These are phyloP conservation scores for Eumerus sabulonum DNA, from an alignment of 2,888 invertebrate species.

Conservation along the genomic window DNA sequence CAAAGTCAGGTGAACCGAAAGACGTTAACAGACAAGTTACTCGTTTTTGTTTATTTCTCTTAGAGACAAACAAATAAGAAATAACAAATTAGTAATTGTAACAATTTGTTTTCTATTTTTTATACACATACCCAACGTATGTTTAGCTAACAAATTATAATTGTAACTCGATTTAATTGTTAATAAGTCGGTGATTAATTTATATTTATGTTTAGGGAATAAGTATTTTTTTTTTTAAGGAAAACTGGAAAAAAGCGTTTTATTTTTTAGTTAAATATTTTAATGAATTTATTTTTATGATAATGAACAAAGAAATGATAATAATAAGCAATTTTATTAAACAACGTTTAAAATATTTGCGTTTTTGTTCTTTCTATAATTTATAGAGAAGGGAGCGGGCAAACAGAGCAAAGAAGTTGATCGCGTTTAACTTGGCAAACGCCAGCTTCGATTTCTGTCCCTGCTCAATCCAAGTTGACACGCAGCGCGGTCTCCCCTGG, in stretches of 20 bases:
- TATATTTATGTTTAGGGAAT: conserved; percentile 61
- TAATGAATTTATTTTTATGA: conserved; percentile 58
- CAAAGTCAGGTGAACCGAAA: too few species aligned
- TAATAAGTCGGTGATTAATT: conserved; percentile 63
- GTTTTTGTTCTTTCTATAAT: background rate
- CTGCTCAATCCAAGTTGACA: too few species aligned
- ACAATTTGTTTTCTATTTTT: conserved; percentile 7
- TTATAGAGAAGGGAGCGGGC: too few species aligned
- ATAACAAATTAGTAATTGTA: background rate
- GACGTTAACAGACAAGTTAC: conserved; percentile 1
- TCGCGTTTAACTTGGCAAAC: too few species aligned
- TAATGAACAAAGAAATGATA: conserved; percentile 30
- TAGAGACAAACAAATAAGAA: background rate
- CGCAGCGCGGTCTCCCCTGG: too few species aligned
- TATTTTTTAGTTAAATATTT: conserved; percentile 55
- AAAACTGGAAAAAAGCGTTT: background rate
- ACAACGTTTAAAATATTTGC: background rate
- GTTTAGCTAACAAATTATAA: conserved; percentile 31
- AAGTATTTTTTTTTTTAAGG: conserved; percentile 51
- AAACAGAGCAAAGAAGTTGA: too few species aligned
- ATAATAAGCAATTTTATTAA: conserved; percentile 56
- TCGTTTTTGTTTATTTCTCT: conserved; percentile 6
- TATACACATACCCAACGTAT: background rate
- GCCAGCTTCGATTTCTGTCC: too few species aligned
- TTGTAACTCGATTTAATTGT: conserved; percentile 50